A percentile compares a stretch with the other conserved stretches of the same genome.
phyloP scores from a whole-genome alignment of 1,140 invertebrate species.

The Bursaphelenchus mucronatus region DNA sequence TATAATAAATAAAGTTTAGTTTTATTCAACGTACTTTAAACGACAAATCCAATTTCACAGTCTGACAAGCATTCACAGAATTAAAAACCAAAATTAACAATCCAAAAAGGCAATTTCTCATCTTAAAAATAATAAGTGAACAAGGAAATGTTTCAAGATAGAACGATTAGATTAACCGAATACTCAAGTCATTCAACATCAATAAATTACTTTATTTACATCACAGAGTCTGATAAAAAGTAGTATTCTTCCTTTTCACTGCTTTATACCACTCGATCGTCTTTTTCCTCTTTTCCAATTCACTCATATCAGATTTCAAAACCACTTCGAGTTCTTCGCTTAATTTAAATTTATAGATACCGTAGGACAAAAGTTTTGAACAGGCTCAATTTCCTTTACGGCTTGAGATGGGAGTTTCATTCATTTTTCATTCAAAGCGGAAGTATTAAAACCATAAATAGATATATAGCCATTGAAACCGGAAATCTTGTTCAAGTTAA shows the following conservation, averaged over 20 bases:
- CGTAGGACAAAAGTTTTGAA: too few relatives aligned
- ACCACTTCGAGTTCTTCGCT: too few relatives aligned
- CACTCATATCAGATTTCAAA: neutral
- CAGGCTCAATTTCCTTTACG: too few relatives aligned
- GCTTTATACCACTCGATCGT: conserved; percentile 13
- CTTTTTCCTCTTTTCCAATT: conserved; percentile 11
- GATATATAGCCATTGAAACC: too few relatives aligned
- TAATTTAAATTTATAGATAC: too few relatives aligned
- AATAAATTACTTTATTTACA: conserved; percentile 3
- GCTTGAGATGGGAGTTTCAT: too few relatives aligned
- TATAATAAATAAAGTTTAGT: neutral
- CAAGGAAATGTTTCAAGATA: too few relatives aligned
- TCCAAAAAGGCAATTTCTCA: too few relatives aligned
- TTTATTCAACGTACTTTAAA: conserved; percentile 3
- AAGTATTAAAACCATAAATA: too few relatives aligned
- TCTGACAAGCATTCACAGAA: neutral
- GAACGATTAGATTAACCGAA: conserved; percentile 1
- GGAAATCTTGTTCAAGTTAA: too few relatives aligned
- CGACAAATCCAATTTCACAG: neutral
- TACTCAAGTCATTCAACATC: neutral
- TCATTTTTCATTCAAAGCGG: too few relatives aligned
- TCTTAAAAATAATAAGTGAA: too few relatives aligned
- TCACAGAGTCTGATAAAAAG: neutral
- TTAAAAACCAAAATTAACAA: conserved; percentile 1
- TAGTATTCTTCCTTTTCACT: neutral